Percentiles rank a stretch among this genome's conserved stretches.
phyloP scores from a whole-genome alignment of 2,797 vertebrate species.

The Oophaga sylvatica region DNA sequence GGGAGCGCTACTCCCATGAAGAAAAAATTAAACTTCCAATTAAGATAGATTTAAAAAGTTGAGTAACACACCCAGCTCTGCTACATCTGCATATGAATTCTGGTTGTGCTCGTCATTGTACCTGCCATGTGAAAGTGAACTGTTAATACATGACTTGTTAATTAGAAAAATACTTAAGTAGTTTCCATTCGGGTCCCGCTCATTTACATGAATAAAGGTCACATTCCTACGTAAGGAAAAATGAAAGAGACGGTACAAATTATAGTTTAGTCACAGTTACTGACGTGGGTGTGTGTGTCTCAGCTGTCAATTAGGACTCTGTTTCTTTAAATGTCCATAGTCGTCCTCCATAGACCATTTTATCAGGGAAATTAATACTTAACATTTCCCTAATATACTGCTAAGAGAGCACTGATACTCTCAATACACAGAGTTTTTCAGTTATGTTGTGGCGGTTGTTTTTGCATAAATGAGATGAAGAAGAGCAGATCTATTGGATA shows the following conservation, averaged over 20 bases:
- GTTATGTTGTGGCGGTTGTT: background rate
- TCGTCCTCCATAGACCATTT: no score
- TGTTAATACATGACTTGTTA: conserved; percentile 13
- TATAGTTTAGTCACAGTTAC: background rate
- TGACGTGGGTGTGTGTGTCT: background rate
- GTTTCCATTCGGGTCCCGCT: background rate
- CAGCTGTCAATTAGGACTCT: background rate
- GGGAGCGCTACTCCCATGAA: no score
- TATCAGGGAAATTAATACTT: background rate
- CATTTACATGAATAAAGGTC: conserved; percentile 24
- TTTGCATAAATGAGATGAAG: background rate
- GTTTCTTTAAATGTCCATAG: background rate
- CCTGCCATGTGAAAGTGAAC: background rate
- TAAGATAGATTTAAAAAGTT: no score
- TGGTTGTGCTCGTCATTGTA: background rate
- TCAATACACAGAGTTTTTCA: background rate
- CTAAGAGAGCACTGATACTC: background rate
- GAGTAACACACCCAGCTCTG: background rate
- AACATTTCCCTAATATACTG: background rate
- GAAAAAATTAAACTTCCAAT: no score
- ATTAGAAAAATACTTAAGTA: background rate
- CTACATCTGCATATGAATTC: background rate
- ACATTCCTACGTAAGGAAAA: background rate
- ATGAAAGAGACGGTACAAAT: background rate
- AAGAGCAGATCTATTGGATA: background rate